Evolutionary conservation across 2,113 vertebrate species (phyloP), one percentile per base, ranked within the genome.

Genomic region (Cyprinodon tularosa): DNA sequence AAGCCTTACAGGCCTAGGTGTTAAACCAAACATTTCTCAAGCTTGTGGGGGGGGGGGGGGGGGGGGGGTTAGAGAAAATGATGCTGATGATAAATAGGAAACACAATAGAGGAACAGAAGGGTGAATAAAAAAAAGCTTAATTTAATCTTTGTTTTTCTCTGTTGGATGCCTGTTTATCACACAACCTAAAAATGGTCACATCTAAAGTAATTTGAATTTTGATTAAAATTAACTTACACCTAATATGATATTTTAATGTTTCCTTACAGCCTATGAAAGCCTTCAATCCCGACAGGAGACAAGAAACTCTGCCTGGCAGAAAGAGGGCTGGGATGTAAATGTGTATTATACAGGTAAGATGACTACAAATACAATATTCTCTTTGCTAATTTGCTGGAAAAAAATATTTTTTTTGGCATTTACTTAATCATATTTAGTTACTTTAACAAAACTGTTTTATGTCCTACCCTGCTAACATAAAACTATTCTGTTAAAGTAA

Each of bases 241-340:
- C 3, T 6, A 22, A 9, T 44, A 14, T 44, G 4, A 22, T 61
- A 7, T 1, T 3, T 3, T 42, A 10, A 22, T 1, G 45, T 8
- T 71, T 13, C 40, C 13, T 53, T 4, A 1, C 77, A 99, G 97
- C 97, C 50, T 99, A 99, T 90, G 95, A 91, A 92, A 96, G 95
- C 79, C 93, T 99, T 68, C 95, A 97, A 83, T 95, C 96, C 63
- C 93, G 97, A 64, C 94, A 97, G 42, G 97, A 99, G 76, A 99
- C 97, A 0, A 94, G 97, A 85, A 98, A 98, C 0, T 88, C 96
- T 0, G 97, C 97, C 14, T 99, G 97, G 98, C 92, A 93, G 70
- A 98, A 98, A 82, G 93, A 96, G 12, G 98, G 97, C 68, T 99
- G 97, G 97, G 96, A 97, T 2, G 90, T 94, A 64, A 97, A 95